Percentiles rank a stretch among this genome's conserved stretches.
Conservation (phyloP, 2,113 vertebrate genomes). For the Psilopogon haemacephalus region DNA sequence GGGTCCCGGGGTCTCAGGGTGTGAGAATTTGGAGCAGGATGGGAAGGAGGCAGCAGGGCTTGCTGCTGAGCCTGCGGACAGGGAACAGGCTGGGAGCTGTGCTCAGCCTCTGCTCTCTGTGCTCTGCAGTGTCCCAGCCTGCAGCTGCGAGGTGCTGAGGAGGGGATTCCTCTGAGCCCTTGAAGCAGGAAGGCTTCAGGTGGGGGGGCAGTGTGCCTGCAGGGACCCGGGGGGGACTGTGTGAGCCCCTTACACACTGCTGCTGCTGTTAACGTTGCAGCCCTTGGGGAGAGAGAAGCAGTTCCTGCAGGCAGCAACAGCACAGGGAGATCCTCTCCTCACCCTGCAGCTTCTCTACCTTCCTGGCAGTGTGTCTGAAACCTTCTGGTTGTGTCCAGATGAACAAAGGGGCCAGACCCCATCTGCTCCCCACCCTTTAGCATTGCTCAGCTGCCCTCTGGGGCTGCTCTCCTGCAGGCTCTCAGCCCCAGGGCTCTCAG, state of each 20-base stretch:
- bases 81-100: not conserved
- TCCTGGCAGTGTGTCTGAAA: not conserved
- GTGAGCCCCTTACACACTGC: not conserved
- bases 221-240: too few species aligned
- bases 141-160: not conserved
- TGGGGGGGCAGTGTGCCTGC: too few species aligned
- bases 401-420: not conserved
- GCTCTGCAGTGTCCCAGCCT: not conserved
- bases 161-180: not conserved
- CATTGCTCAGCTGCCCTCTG: too few species aligned
- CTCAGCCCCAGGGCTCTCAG: too few species aligned
- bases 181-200: not conserved
- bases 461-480: too few species aligned
- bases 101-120: not conserved
- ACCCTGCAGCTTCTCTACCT: not conserved
- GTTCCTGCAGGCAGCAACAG: not conserved
- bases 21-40: conserved; percentile 50
- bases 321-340: not conserved
- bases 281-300: accelerated
- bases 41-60: conserved; percentile 23
- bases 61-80: conserved; percentile 38
- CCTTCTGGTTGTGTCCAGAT: not conserved
- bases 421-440: too few species aligned
- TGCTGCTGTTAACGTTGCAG: not conserved
- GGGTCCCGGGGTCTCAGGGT: too few species aligned